Evolutionary conservation across 2,113 vertebrate species (phyloP).

Genomic region (Cyphomyrus discorhynchus): DNA sequence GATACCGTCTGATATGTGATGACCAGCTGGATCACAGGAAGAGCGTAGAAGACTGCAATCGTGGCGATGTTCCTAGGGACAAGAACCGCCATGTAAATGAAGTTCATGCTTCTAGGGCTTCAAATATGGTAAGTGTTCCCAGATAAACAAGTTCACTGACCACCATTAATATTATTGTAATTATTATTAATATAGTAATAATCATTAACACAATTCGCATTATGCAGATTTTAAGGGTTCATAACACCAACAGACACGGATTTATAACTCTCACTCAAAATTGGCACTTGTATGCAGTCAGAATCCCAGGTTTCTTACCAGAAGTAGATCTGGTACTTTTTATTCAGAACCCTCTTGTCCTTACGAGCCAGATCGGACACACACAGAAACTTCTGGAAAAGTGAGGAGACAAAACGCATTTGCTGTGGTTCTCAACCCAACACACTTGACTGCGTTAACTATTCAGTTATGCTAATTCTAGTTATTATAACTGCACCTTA

Average conservation of each 20-base stretch:
- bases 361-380: slow-evolving; percentile 89
- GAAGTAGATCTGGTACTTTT: slow-evolving; percentile 98
- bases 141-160: not conserved
- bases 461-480: not conserved
- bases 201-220: not conserved
- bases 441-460: not conserved
- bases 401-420: not conserved
- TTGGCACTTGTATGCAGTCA: not conserved
- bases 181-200: not conserved
- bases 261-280: not conserved
- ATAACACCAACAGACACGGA: not conserved
- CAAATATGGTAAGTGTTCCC: not conserved
- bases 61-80: slow-evolving; percentile 86
- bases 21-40: slow-evolving; percentile 91
- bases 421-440: not conserved
- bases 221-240: not conserved
- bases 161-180: not conserved
- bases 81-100: not conserved
- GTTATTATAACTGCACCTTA: not conserved
- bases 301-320: slow-evolving; percentile 67
- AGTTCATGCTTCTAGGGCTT: not conserved
- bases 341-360: slow-evolving; percentile 86
- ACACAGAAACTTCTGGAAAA: slow-evolving; percentile 77
- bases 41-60: slow-evolving; percentile 89
- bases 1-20: slow-evolving; percentile 95